phyloP scores from a whole-genome alignment of 1,140 invertebrate genomes.

The silkworm (Bombyx mori) region ASM3026992v2 NC_085112.1:5807501-5808000 shows the following conservation, averaged over 20 bases:
- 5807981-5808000: constrained; percentile 47
- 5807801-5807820: constrained; percentile 37
- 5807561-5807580: too few species aligned
- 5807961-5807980: constrained; percentile 44
- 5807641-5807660: too few species aligned
- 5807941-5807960: constrained; percentile 40
- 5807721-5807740: too few species aligned
- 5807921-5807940: constrained; percentile 31
- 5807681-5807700: too few species aligned
- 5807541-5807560: too few species aligned
- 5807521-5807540: too few species aligned
- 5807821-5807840: constrained; percentile 38
- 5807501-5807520: too few species aligned
- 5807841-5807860: constrained; percentile 37
- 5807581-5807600: too few species aligned
- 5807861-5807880: constrained; percentile 35
- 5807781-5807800: constrained; percentile 36
- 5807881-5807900: constrained; percentile 35
- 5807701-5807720: too few species aligned
- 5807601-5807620: too few species aligned
- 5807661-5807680: too few species aligned
- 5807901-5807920: constrained; percentile 50
- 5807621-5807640: too few species aligned
- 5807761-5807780: constrained; percentile 20
- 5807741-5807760: constrained; percentile 6